Conservation (phyloP, 2,888 invertebrate genomes). For the Drosophila pegasa region DNA sequence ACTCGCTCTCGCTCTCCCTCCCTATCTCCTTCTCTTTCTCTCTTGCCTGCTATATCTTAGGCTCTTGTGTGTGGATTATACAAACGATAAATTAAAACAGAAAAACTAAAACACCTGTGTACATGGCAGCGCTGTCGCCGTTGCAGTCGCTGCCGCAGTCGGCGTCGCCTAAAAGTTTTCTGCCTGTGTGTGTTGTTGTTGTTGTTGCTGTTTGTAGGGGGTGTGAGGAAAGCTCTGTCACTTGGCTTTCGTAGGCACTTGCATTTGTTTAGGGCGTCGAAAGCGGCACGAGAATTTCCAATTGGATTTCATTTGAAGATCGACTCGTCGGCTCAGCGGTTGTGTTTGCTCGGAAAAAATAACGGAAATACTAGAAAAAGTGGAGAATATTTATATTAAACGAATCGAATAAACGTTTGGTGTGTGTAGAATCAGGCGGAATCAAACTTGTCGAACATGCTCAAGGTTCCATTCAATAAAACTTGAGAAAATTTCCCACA, state of each 20-base stretch:
- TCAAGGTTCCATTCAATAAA: background rate
- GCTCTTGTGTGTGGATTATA: conserved; percentile 38
- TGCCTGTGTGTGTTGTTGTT: conserved; percentile 9
- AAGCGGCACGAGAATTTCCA: conserved; percentile 61
- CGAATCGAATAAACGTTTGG: background rate
- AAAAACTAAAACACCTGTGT: conserved; percentile 74
- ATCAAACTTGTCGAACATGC: background rate
- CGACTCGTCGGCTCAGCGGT: conserved; percentile 69
- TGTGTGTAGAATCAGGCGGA: conserved; percentile 12
- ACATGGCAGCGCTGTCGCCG: conserved; percentile 60
- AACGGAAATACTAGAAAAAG: conserved; percentile 29
- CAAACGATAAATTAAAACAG: conserved; percentile 62
- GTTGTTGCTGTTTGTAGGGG: conserved; percentile 13
- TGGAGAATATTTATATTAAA: background rate
- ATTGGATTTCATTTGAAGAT: conserved; percentile 74
- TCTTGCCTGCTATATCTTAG: background rate
- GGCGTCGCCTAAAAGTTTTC: conserved; percentile 45
- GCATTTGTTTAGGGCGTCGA: conserved; percentile 57
- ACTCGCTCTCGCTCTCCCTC: conserved; percentile 1
- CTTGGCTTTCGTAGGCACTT: conserved; percentile 41
- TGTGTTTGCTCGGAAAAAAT: conserved; percentile 40
- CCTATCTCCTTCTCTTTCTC: background rate
- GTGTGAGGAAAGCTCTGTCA: conserved; percentile 62
- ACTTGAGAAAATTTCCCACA: background rate
- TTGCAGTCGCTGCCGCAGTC: conserved; percentile 23